Percentiles rank a stretch among this genome's conserved stretches.
These are phyloP conservation scores for Cydia splendana DNA, from an alignment of 1,140 invertebrate genomes.

Conservation along the genomic window DNA sequence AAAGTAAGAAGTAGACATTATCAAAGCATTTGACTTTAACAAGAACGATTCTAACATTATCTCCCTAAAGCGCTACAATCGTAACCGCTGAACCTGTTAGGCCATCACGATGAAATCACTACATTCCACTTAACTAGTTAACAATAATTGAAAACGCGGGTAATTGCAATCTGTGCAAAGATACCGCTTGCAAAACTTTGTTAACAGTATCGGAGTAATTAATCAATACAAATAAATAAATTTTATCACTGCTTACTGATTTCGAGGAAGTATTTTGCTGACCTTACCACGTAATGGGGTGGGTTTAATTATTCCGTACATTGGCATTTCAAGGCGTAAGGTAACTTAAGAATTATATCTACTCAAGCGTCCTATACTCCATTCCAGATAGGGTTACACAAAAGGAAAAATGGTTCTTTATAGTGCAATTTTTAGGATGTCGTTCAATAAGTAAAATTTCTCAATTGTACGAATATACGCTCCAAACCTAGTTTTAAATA, in stretches of 20 bases:
- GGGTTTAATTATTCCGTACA: conserved; percentile 10
- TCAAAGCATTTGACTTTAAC: too few relatives aligned
- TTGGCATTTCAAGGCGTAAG: conserved; percentile 8
- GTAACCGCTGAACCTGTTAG: neutral
- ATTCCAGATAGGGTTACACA: too few relatives aligned
- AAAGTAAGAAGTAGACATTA: too few relatives aligned
- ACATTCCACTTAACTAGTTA: conserved; percentile 16
- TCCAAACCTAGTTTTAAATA: too few relatives aligned
- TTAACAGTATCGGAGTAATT: conserved; percentile 28
- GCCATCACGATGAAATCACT: conserved; percentile 3
- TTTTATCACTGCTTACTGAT: conserved; percentile 23
- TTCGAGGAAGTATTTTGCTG: conserved; percentile 2
- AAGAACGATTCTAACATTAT: neutral
- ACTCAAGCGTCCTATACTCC: neutral
- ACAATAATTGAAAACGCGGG: conserved; percentile 28
- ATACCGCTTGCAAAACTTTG: conserved; percentile 2
- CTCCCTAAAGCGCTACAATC: neutral
- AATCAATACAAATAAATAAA: conserved; percentile 26
- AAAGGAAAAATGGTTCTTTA: too few relatives aligned
- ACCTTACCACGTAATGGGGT: conserved; percentile 14
- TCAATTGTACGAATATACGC: too few relatives aligned
- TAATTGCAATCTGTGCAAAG: conserved; percentile 25
- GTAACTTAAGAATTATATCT: neutral
- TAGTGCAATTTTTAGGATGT: too few relatives aligned
- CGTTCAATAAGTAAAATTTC: too few relatives aligned